These are phyloP conservation scores for Leucosticte australis DNA, from an alignment of 2,113 vertebrate genomes.

Conservation along the genomic window DNA sequence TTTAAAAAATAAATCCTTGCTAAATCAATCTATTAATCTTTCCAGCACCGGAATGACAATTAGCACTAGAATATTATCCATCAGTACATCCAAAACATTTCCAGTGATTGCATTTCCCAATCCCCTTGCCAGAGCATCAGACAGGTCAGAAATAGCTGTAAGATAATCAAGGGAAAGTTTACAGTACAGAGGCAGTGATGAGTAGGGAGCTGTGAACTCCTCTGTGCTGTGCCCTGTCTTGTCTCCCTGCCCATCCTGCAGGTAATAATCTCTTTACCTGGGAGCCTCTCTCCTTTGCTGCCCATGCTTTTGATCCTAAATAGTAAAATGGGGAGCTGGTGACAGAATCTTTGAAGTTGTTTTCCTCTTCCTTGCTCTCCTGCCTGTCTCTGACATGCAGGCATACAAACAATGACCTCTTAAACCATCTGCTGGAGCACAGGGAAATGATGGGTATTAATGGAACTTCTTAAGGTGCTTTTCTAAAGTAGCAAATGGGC, in stretches of 20 bases:
- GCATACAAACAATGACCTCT: not conserved
- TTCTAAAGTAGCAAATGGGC: not conserved
- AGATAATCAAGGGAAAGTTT: not conserved
- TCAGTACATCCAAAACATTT: not conserved
- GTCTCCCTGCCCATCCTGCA: not conserved
- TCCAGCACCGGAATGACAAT: not conserved
- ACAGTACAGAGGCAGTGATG: not conserved
- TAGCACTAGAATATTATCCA: not conserved
- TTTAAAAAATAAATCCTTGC: not conserved
- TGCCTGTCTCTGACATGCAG: not conserved
- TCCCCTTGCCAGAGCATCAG: not conserved
- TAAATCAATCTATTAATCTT: not conserved
- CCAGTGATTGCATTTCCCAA: not conserved
- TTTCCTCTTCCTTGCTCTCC: not conserved
- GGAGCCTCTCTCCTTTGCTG: conserved; percentile 10
- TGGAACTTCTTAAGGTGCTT: not conserved
- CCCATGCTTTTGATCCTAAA: not conserved
- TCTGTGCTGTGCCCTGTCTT: not conserved
- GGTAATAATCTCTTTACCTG: conserved; percentile 6
- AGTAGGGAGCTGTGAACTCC: not conserved
- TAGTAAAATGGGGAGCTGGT: conserved; percentile 7
- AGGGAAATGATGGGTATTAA: not conserved
- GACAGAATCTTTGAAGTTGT: not conserved
- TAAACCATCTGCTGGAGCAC: not conserved
- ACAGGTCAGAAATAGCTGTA: not conserved